phyloP scores from a whole-genome alignment of 2,797 vertebrate genomes.

The Octomys mimax region DNA sequence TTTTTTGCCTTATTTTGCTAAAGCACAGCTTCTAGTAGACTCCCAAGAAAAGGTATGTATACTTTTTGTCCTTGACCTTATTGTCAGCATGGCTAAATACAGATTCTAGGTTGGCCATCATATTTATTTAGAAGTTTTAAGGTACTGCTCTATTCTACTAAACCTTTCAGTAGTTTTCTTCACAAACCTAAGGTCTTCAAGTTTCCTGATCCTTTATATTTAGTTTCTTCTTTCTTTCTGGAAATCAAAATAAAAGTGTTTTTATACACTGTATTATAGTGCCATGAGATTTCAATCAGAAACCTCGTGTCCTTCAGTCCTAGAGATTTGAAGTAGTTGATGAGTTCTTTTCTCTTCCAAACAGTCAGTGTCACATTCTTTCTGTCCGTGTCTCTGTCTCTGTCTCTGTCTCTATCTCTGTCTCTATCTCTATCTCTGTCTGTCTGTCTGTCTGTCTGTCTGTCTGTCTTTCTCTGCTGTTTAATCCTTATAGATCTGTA shows the following conservation, averaged over 20 bases:
- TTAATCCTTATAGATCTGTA: background rate
- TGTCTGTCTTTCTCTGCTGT: background rate
- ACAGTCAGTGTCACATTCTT: background rate
- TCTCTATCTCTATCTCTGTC: too few relatives aligned
- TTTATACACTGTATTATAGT: background rate
- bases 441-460: too few relatives aligned
- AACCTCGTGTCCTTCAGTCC: background rate
- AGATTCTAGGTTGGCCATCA: background rate
- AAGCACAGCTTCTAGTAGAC: background rate
- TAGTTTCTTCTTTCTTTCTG: background rate
- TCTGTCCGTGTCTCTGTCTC: rapidly evolving
- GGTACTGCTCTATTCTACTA: background rate
- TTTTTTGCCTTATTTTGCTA: background rate
- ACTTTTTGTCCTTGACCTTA: background rate
- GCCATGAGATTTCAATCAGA: background rate
- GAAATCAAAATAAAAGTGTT: background rate
- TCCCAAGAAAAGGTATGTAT: background rate
- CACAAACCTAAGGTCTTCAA: background rate
- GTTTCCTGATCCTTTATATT: background rate
- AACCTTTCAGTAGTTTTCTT: background rate
- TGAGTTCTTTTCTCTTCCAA: background rate
- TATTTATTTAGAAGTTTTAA: background rate
- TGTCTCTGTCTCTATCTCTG: background rate
- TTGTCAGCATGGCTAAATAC: background rate
- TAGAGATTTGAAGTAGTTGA: background rate